phyloP scores from a whole-genome alignment of 2,113 vertebrate genomes.

The Phylloscopus trochiloides region DNA sequence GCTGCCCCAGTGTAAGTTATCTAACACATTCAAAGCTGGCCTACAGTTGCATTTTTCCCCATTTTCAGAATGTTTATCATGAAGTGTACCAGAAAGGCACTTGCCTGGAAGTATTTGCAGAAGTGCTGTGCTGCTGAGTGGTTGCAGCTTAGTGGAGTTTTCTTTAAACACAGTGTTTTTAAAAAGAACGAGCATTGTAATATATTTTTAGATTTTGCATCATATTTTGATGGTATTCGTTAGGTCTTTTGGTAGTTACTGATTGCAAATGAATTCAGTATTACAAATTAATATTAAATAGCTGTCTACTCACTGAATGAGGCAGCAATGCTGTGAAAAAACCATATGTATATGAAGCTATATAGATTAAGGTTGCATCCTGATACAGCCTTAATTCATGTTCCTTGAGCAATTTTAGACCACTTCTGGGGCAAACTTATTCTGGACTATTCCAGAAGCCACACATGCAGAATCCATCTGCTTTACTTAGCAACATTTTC shows the following conservation, averaged over 20 bases:
- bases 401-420: neutral
- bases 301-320: neutral
- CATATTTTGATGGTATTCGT: neutral
- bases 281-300: neutral
- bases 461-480: neutral
- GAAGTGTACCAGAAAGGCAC: neutral
- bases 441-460: neutral
- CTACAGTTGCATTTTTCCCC: neutral
- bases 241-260: neutral
- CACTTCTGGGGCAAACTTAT: neutral
- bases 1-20: neutral
- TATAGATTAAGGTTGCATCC: neutral
- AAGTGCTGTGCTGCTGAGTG: neutral
- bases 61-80: neutral
- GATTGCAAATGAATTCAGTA: neutral
- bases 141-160: neutral
- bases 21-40: neutral
- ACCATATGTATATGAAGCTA: neutral
- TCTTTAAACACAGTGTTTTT: neutral
- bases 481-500: neutral
- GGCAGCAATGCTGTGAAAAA: neutral
- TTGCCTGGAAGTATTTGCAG: neutral
- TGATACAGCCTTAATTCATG: neutral
- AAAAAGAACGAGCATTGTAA: neutral
- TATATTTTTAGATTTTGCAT: neutral